Evolutionary conservation across 2,888 invertebrate species (phyloP).

Genomic region (Drosophila bunnanda): DNA sequence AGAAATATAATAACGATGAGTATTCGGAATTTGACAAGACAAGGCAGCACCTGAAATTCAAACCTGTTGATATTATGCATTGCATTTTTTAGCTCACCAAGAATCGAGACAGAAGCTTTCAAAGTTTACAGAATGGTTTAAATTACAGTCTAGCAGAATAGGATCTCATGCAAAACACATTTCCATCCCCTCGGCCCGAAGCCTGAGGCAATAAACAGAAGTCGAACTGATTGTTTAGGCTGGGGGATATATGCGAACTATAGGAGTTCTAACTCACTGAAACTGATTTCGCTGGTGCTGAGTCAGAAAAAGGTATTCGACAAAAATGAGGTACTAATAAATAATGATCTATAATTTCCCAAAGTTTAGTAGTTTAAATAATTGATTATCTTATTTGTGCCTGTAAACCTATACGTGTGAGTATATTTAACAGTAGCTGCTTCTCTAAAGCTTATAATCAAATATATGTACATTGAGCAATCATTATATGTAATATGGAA

Average conservation of each 20-base stretch:
- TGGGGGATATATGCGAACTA: neutral
- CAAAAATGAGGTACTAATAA: neutral
- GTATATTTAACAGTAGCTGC: constrained; percentile 1
- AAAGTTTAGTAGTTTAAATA: neutral
- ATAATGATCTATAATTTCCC: neutral
- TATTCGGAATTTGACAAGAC: neutral
- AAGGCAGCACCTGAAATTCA: neutral
- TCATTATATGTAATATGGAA: neutral
- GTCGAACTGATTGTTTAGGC: neutral
- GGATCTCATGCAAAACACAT: constrained; percentile 1
- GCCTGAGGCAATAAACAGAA: neutral
- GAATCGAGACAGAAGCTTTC: neutral
- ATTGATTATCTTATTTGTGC: neutral
- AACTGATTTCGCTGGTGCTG: neutral
- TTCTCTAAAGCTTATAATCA: neutral
- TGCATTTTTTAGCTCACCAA: neutral
- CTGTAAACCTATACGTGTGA: neutral
- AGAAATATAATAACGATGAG: neutral
- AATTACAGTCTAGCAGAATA: neutral
- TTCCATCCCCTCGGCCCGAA: neutral
- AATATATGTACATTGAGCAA: neutral
- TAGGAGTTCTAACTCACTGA: neutral
- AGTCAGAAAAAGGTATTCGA: neutral
- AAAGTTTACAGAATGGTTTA: neutral
- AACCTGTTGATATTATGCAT: neutral